These are phyloP conservation scores for Zaprionus kolodkinae DNA, from an alignment of 1,140 invertebrate genomes.

Conservation along the genomic window DNA sequence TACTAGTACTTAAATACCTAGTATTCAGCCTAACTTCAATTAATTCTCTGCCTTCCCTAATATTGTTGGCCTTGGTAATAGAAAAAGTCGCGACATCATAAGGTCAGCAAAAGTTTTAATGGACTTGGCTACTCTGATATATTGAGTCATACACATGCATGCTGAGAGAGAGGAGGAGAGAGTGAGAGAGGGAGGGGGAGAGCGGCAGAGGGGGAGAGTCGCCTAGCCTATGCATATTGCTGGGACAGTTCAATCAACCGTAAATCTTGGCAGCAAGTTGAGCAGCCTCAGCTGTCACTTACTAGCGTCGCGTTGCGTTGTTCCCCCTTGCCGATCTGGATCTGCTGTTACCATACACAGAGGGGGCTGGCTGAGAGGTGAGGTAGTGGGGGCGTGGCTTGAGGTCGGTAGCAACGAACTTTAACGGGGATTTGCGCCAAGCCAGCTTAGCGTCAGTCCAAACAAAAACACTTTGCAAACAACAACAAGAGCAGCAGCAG, in stretches of 20 bases:
- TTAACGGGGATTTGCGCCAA: constrained; percentile 54
- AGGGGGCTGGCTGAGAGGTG: background rate
- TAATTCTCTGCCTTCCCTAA: background rate
- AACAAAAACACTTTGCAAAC: constrained; percentile 59
- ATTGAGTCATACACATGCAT: background rate
- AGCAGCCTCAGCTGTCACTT: constrained; percentile 45
- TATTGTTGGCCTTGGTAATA: background rate
- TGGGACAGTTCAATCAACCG: constrained; percentile 46
- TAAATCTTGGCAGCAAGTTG: constrained; percentile 45
- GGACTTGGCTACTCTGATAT: constrained; percentile 1
- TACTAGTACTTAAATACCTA: background rate
- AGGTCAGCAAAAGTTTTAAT: background rate
- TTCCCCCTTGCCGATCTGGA: no score
- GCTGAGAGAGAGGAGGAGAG: background rate
- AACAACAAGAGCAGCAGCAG: constrained; percentile 19
- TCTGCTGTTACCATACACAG: no score
- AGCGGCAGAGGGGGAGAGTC: background rate
- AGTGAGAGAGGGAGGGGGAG: background rate
- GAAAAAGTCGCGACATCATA: background rate
- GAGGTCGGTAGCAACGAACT: constrained; percentile 50
- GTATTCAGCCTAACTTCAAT: background rate
- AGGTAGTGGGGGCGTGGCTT: constrained; percentile 6
- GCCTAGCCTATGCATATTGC: constrained; percentile 1
- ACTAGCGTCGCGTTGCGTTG: no score
- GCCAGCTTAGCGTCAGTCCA: constrained; percentile 68